Evolutionary conservation across 2,888 invertebrate species (phyloP), one percentile per base, ranked within the genome.

Genomic region (Drosophila monieri): DNA sequence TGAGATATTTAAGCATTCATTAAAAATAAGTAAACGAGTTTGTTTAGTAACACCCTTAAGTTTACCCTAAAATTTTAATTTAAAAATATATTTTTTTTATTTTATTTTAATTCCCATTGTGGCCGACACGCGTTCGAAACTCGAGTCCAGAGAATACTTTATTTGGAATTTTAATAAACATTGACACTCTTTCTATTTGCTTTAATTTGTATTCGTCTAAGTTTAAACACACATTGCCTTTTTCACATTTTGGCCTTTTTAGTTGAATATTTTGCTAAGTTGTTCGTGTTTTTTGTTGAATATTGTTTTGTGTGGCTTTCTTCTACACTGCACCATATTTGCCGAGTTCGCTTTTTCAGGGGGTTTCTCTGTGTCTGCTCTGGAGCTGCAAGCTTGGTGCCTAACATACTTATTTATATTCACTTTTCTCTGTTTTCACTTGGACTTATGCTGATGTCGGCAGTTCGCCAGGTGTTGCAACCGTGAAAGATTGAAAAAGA

Each of bases 391-490:
- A 59, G 58, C 58, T 76, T 76, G 54, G 58, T 32, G 46, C 46
- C 62, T 23, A 62, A 62, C 54, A 46, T 41, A 64, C 75, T 61
- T 65, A 73, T 53, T 54, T 70, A 30, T 51, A 47, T 62, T 62
- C 12, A 44, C 15, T 8, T 51, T 27, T 49, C 21, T 23, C 21
- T 23, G 21, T 23, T 43, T 51, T 68, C 66, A 44, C 54, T 47
- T 30, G 32, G 32, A 54, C 74, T 75, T 53, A 72, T 77, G 78
- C 78, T 73, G 80, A 78, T 75, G 61, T 23, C 61, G 61, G 67
- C 73, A 73, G 23, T 67, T 73, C 61, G 73, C 58, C 78, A 78
- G 77, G 78, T 78, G 78, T 77, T 79, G 77, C 80, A 67, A 75
- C 73, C 66, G 56, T 75, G 75, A 58, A 60, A 62, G 44, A 30